phyloP scores from a whole-genome alignment of 1,140 invertebrate genomes.

The Drosophila parabipectinata region DNA sequence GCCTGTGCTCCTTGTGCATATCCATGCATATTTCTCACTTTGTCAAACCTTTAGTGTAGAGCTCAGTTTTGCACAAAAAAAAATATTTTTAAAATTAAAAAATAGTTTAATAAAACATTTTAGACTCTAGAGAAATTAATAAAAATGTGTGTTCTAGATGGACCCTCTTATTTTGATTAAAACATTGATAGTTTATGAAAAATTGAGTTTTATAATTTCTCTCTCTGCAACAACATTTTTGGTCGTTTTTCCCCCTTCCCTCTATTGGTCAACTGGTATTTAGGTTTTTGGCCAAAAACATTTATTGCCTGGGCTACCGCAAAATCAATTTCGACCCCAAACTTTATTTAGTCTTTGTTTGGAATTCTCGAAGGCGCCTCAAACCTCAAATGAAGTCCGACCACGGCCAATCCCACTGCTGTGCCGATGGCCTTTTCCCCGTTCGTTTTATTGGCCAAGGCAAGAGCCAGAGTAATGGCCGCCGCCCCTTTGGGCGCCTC shows the following conservation, averaged over 20 bases:
- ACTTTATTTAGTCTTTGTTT: slow-evolving; percentile 50
- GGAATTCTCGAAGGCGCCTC: slow-evolving; percentile 28
- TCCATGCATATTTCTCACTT: slow-evolving; percentile 71
- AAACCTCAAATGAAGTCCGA: slow-evolving; percentile 23
- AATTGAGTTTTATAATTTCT: neutral
- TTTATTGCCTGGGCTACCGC: slow-evolving; percentile 68
- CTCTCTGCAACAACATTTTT: slow-evolving; percentile 1
- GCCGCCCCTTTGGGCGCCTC: slow-evolving; percentile 9
- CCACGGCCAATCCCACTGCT: slow-evolving; percentile 44
- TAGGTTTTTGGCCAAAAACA: slow-evolving; percentile 55
- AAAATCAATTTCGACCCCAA: slow-evolving; percentile 72
- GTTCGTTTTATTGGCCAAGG: slow-evolving; percentile 69
- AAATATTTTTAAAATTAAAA: neutral
- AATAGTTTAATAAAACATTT: neutral
- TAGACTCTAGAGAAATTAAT: too few relatives aligned
- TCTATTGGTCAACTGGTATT: slow-evolving; percentile 40
- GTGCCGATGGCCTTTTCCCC: slow-evolving; percentile 63
- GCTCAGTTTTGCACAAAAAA: slow-evolving; percentile 49
- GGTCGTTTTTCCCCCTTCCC: slow-evolving; percentile 2
- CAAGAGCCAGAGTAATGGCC: slow-evolving; percentile 58
- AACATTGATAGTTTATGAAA: neutral
- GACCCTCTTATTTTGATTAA: neutral
- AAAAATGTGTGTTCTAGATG: too few relatives aligned
- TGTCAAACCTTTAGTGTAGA: slow-evolving; percentile 61
- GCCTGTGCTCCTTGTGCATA: slow-evolving; percentile 43